phyloP scores from a whole-genome alignment of 1,140 invertebrate species.

The Drosophila mayri region DNA sequence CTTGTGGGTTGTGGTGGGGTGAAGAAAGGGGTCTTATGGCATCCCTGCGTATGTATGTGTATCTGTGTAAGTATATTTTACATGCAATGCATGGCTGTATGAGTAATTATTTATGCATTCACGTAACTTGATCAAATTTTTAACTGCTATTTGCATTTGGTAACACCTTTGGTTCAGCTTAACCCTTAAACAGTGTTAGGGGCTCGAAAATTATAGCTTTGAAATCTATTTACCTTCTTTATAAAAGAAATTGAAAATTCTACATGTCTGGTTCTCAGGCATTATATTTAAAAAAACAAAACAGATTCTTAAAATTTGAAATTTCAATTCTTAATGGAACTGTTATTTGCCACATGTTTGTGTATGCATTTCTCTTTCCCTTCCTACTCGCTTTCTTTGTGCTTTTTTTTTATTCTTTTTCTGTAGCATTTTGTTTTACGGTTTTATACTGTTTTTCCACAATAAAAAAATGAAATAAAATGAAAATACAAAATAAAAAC shows the following conservation, averaged over 20 bases:
- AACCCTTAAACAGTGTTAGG: background rate
- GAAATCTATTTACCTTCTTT: too few species aligned
- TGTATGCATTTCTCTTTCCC: background rate
- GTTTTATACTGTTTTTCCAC: conserved; percentile 10
- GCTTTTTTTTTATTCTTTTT: conserved; percentile 9
- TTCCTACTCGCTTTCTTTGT: conserved; percentile 16
- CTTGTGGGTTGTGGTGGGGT: background rate
- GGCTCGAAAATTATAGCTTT: background rate
- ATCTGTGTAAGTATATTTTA: background rate
- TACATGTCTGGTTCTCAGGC: background rate
- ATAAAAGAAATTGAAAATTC: too few species aligned
- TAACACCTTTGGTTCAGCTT: conserved; percentile 2
- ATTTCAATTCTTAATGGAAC: conserved; percentile 3
- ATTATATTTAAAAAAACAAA: background rate
- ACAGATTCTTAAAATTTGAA: background rate
- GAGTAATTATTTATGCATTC: conserved; percentile 22
- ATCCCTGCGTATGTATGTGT: background rate
- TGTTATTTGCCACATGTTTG: conserved; percentile 6
- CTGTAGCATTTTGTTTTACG: conserved; percentile 5
- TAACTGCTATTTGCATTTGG: conserved; percentile 31
- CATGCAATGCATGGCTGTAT: conserved; percentile 10
- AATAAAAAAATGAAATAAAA: conserved; percentile 20
- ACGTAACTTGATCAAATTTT: conserved; percentile 25
- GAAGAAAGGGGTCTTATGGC: conserved; percentile 20
- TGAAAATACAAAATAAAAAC: conserved; percentile 23